Evolutionary conservation across 2,888 invertebrate species (phyloP), one percentile per base, ranked within the genome.

Genomic region (Helobdella robusta): DNA sequence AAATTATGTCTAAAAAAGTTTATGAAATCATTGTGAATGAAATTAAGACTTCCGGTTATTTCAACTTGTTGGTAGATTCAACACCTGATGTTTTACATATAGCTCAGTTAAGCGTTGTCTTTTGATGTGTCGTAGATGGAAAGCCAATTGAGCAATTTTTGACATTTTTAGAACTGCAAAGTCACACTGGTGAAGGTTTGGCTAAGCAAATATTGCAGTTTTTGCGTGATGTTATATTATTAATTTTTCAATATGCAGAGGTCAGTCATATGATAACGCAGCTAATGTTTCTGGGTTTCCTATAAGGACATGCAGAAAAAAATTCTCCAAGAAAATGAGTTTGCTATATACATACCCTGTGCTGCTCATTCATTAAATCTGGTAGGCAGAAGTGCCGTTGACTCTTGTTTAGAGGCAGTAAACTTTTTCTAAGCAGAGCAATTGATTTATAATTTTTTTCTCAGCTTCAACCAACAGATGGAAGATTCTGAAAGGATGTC

Each of bases 1-100:
- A 40, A 40, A 40, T 40, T 40, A 40, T 40, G 44, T 40, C 44
- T n/a, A 40, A 40, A 40, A 40, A n/a, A 40, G 44, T 40, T n/a
- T 40, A n/a, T 40, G 44, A 40, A 40, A n/a, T 40, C 11, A 40
- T 40, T 40, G 44, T n/a, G n/a, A n/a, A 40, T 40, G 44, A 40
- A 40, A n/a, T 40, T 15, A 40, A 40, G 44, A n/a, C 44, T 40
- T 40, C 44, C 44, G 44, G 44, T 40, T 40, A 40, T 40, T 40
- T 40, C 44, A 40, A n/a, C 44, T 40, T 40, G 11, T 40, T n/a
- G n/a, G 44, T 40, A 40, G 44, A 40, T n/a, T 40, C 44, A 40
- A 40, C 44, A 40, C 44, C 44, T n/a, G 44, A 40, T 40, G n/a
- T 40, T 40, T n/a, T n/a, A n/a, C n/a, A n/a, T n/a, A n/a, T n/a